Evolutionary conservation across 2,797 vertebrate genomes (phyloP).

Genomic region (Selene dorsalis): DNA sequence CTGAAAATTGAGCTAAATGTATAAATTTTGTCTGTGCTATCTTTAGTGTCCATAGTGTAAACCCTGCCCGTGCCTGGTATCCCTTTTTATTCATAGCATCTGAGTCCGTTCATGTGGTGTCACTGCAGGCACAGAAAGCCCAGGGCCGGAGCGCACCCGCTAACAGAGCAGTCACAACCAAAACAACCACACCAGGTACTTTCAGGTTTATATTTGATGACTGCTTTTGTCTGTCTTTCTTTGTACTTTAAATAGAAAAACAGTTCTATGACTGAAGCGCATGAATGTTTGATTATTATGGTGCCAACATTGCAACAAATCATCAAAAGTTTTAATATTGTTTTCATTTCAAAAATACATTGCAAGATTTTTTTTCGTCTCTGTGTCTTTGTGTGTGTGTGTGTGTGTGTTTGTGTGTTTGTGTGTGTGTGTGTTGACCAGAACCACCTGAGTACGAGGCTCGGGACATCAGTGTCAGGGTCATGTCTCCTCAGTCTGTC

Average conservation of each 20-base stretch:
- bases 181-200: constrained; percentile 90
- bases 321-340: neutral
- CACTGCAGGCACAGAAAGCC: constrained; percentile 91
- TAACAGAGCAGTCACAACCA: constrained; percentile 85
- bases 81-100: constrained; percentile 90
- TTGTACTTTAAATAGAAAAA: neutral
- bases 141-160: constrained; percentile 85
- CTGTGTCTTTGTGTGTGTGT: constrained; percentile 35
- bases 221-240: neutral
- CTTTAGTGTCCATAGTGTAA: constrained; percentile 79
- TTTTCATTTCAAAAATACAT: constrained; percentile 9
- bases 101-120: constrained; percentile 97
- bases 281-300: neutral
- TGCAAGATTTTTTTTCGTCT: constrained; percentile 26
- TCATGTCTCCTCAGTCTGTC: constrained; percentile 96
- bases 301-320: neutral
- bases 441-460: constrained; percentile 90
- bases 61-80: constrained; percentile 85
- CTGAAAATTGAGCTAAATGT: constrained; percentile 36
- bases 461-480: constrained; percentile 91
- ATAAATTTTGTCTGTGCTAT: constrained; percentile 54
- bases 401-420: constrained; percentile 37
- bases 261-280: neutral
- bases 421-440: constrained; percentile 73
- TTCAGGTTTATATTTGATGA: neutral